phyloP scores from a whole-genome alignment of 2,888 invertebrate species.

The Drosophila kambysellisi region DNA sequence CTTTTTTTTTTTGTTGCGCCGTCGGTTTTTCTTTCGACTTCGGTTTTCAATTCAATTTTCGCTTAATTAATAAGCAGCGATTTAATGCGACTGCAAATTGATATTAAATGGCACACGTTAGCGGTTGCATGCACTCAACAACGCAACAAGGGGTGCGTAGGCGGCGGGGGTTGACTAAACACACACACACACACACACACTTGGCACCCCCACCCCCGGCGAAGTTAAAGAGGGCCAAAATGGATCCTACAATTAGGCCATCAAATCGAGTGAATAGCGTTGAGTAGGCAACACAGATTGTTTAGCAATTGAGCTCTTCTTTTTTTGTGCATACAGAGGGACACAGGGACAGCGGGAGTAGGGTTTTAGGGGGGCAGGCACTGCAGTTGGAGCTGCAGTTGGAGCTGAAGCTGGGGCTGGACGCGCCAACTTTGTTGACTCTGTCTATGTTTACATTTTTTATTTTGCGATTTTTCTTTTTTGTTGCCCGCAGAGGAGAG shows the following conservation, averaged over 20 bases:
- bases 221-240: neutral
- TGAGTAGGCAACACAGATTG: constrained; percentile 38
- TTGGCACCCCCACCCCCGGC: too few species aligned
- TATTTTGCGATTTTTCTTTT: constrained; percentile 15
- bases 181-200: neutral
- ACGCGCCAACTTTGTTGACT: constrained; percentile 68
- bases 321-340: neutral
- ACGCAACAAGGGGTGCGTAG: neutral
- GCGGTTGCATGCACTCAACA: constrained; percentile 50
- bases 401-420: neutral
- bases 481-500: constrained; percentile 22
- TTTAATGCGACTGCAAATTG: constrained; percentile 74
- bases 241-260: constrained; percentile 40
- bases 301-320: constrained; percentile 47
- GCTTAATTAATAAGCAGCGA: constrained; percentile 77
- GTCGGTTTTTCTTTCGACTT: constrained; percentile 27
- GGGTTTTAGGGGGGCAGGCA: neutral
- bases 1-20: neutral
- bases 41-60: constrained; percentile 49
- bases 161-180: neutral
- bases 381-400: neutral
- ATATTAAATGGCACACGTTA: constrained; percentile 75
- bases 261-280: constrained; percentile 44
- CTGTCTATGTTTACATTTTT: constrained; percentile 70
- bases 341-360: neutral